Evolutionary conservation across 53 echinoderm and acorn worm species (phyloP), one percentile per base, ranked within the genome.

Genomic region (Arbacia lixula): DNA sequence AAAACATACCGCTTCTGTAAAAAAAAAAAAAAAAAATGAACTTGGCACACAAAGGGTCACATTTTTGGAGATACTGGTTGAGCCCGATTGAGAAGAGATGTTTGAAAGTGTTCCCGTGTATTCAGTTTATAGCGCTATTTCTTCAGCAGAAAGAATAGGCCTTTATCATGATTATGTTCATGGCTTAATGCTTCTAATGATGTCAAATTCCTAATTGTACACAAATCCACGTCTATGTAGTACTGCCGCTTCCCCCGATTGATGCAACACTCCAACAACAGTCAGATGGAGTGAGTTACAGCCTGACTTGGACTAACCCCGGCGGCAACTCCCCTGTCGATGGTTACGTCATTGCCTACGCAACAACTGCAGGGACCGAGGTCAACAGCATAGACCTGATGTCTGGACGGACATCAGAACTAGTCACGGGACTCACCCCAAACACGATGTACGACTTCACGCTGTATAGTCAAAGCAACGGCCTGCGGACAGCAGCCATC

Each of bases 381-480:
- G 28, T 38, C 22, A 54, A 21, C 20, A 77, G 60, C 14, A 11
- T 22, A 11, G 58, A 58, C 16, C 36, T 77, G 5, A 24, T 58
- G 29, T 0, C 31, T 1, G 58, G 37, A 3, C 36, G 27, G 27
- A 77, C 56, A 16, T 77, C 77, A 25, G 36, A 58, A 5, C 77
- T 37, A 22, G 25, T 43, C 26, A 77, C 17, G 40, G 27, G 22
- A 8, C 41, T 77, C 21, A 8, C 30, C 11, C 17, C 21, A 22
- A 77, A 77, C 28, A 37, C 60, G 2, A 40, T 37, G 25, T 77
- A 58, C 26, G 19, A 20, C 25, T 77, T 77, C 60, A 12, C 36
- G n/a, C 77, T 77, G 36, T 77, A 77, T 28, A 77, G 77, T 28
- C 77, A 77, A 58, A 77, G 25, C 4, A 77, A 77, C 24, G 77